These are phyloP conservation scores for Erythrolamprus reginae DNA, from an alignment of 2,113 vertebrate species.

Conservation along the genomic window DNA sequence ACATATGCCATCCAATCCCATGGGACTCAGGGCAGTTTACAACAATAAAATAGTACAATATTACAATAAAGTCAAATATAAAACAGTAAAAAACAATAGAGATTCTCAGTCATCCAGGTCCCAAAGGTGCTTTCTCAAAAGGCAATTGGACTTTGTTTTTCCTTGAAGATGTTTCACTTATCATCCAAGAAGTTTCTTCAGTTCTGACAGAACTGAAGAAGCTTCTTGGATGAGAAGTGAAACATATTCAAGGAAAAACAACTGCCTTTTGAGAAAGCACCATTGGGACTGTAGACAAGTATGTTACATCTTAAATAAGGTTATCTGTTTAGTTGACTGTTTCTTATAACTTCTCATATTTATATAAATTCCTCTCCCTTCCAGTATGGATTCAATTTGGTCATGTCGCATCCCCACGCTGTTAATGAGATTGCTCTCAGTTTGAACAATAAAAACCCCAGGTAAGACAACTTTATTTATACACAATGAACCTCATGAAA, in stretches of 20 bases:
- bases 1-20: too few relatives aligned
- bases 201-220: background rate
- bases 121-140: background rate
- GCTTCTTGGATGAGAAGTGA: background rate
- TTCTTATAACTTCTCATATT: background rate
- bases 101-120: background rate
- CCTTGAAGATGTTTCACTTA: background rate
- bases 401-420: conserved; percentile 94
- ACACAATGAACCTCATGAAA: background rate
- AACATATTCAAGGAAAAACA: background rate
- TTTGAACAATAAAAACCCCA: conserved; percentile 95
- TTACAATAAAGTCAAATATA: too few relatives aligned
- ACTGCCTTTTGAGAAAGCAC: background rate
- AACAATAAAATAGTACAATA: too few relatives aligned
- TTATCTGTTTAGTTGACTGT: background rate
- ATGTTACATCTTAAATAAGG: background rate
- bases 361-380: background rate
- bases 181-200: too few relatives aligned
- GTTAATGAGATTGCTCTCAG: conserved; percentile 98
- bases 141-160: background rate
- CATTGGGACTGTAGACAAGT: background rate
- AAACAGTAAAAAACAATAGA: too few relatives aligned
- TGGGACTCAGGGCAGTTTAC: too few relatives aligned
- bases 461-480: conserved; percentile 66
- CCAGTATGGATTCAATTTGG: conserved; percentile 97